phyloP scores from a whole-genome alignment of 1,140 invertebrate species.

The Drosophila pruinosa region DNA sequence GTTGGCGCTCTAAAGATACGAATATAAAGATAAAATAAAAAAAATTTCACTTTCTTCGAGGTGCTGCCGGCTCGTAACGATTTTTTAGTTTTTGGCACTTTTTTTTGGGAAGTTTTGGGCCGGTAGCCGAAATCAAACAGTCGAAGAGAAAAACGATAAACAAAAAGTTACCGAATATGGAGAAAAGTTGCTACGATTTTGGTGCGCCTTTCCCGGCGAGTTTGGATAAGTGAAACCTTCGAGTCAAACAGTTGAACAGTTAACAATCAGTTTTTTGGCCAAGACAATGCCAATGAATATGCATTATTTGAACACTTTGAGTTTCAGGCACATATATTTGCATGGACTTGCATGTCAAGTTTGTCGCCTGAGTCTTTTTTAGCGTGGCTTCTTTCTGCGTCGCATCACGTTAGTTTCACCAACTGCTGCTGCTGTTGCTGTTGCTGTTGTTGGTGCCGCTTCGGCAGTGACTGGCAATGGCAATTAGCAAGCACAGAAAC shows the following conservation, averaged over 20 bases:
- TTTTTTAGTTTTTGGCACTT: slow-evolving; percentile 44
- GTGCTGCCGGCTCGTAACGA: slow-evolving; percentile 28
- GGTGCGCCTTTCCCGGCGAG: slow-evolving; percentile 28
- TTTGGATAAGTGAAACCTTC: slow-evolving; percentile 53
- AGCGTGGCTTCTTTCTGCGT: neutral
- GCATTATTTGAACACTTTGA: neutral
- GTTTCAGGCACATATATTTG: neutral
- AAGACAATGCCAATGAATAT: slow-evolving; percentile 25
- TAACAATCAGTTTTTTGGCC: slow-evolving; percentile 24
- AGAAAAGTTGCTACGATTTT: slow-evolving; percentile 15
- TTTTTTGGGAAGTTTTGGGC: slow-evolving; percentile 22
- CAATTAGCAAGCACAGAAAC: slow-evolving; percentile 59
- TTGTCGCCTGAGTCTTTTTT: slow-evolving; percentile 59
- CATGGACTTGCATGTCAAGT: slow-evolving; percentile 29
- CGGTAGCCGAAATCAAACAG: slow-evolving; percentile 22
- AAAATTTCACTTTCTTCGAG: slow-evolving; percentile 77
- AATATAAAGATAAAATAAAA: slow-evolving; percentile 24
- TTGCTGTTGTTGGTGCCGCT: slow-evolving; percentile 20
- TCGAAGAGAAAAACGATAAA: slow-evolving; percentile 13
- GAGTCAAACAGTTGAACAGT: slow-evolving; percentile 13
- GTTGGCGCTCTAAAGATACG: slow-evolving; percentile 32
- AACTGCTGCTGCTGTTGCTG: slow-evolving; percentile 9
- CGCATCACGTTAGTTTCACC: slow-evolving; percentile 56
- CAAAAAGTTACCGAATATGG: slow-evolving; percentile 52
- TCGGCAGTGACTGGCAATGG: slow-evolving; percentile 31